phyloP scores from a whole-genome alignment of 2,113 vertebrate species.

The Neogobius melanostomus region DNA sequence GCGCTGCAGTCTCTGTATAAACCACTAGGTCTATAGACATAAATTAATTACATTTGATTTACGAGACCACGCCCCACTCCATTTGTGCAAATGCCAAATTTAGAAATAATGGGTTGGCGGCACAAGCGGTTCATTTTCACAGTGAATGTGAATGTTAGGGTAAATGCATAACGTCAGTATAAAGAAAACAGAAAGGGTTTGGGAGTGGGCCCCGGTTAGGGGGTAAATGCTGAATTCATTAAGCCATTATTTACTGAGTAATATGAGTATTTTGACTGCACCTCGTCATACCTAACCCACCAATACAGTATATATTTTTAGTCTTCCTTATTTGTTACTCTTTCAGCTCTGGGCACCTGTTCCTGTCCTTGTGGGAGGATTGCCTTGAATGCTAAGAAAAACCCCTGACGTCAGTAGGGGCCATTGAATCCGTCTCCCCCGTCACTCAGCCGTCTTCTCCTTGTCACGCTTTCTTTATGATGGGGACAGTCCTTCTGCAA shows the following conservation, averaged over 20 bases:
- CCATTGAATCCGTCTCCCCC: neutral
- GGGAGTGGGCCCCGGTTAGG: too few species aligned
- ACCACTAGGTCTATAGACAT: neutral
- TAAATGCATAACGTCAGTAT: too few species aligned
- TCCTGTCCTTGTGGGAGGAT: constrained; percentile 46
- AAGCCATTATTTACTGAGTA: too few species aligned
- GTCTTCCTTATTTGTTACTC: neutral
- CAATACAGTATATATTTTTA: neutral
- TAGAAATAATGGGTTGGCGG: neutral
- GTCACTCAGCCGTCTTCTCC: constrained; percentile 23
- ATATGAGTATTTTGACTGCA: too few species aligned
- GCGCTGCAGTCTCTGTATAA: neutral
- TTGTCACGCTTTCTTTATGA: constrained; percentile 32
- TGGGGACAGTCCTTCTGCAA: constrained; percentile 39
- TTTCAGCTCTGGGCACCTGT: constrained; percentile 46
- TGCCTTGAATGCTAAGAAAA: constrained; percentile 49
- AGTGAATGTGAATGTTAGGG: neutral
- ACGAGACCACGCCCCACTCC: neutral
- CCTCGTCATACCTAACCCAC: too few species aligned
- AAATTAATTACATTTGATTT: constrained; percentile 5
- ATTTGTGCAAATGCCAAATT: neutral
- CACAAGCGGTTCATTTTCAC: neutral
- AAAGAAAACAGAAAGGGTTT: too few species aligned
- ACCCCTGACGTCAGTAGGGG: constrained; percentile 38
- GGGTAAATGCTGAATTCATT: too few species aligned